Conservation (phyloP, 2,113 vertebrate genomes). For the Climacteris rufus region DNA sequence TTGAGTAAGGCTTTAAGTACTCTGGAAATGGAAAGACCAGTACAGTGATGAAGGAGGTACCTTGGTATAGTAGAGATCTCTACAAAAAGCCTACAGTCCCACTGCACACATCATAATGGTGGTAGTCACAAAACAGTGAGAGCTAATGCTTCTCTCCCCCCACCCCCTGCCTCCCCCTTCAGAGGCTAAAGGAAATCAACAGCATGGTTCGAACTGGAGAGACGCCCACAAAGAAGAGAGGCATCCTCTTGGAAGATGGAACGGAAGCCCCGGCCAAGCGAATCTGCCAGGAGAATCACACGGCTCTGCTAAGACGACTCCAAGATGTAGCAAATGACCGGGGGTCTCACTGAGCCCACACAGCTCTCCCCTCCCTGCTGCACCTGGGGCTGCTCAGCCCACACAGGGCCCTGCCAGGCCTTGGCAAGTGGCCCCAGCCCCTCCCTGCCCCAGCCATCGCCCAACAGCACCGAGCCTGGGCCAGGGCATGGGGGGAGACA, state of each 20-base stretch:
- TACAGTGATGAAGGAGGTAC: too few relatives aligned
- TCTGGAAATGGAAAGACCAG: neutral
- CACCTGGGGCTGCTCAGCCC: neutral
- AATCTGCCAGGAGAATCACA: slow-evolving; percentile 88
- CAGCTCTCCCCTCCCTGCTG: neutral
- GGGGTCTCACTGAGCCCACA: slow-evolving; percentile 79
- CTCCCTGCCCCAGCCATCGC: neutral
- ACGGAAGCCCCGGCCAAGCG: slow-evolving; percentile 87
- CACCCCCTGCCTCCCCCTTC: neutral
- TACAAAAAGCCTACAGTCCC: neutral
- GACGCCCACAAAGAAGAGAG: slow-evolving; percentile 89
- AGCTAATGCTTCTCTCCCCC: neutral
- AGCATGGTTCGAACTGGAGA: slow-evolving; percentile 93
- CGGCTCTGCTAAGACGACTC: slow-evolving; percentile 81
- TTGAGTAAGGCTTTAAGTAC: neutral
- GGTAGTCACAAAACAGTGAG: neutral
- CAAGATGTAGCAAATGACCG: slow-evolving; percentile 93
- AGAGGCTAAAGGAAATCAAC: slow-evolving; percentile 94
- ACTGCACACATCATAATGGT: rapidly evolving
- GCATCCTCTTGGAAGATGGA: slow-evolving; percentile 84
- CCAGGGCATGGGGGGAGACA: neutral
- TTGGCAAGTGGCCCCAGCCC: neutral
- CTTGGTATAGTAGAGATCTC: neutral
- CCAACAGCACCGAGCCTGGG: too few relatives aligned
- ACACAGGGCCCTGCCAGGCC: rapidly evolving